Base-by-base conservation (phyloP, 1,140 invertebrate genomes). In the Spodoptera frugiperda region DNA sequence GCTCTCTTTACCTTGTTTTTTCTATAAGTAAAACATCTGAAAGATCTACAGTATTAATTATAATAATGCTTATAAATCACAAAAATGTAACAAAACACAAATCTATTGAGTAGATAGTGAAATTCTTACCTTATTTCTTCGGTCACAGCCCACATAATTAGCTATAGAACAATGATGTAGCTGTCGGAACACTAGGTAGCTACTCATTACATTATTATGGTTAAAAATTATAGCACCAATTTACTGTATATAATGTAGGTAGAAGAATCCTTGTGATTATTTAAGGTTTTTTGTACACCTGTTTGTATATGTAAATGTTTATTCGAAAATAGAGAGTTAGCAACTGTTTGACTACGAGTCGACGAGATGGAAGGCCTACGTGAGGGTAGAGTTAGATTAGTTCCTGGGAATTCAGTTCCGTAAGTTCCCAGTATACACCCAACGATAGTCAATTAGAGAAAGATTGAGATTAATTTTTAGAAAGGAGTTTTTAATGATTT, bases 361-460 rank as follows among this genome's bases (percentile, higher is more conserved):
- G 77, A 77, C 46, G 53, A 76, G 72, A 83, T 70, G 78, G 75
- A 79, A 89, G 87, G 88, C 87, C 89, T 91, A 90, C 83, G 81
- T 82, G 78, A 70, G 82, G 82, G 84, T 83, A 82, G 78, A 75
- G 57, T 84, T 91, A 91, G 85, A 81, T 84, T 91, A 93, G 91
- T 88, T 79, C 76, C 87, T 88, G 91, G 75, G 90, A 84, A 78
- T 78, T 59, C 21, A 73, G 76, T 78, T 68, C 59, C 39, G 57
- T 61, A 76, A 14, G 77, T 86, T 88, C 88, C 88, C 92, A 86
- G 89, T 88, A 87, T 90, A 89, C 89, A 92, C 92, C 92, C 92
- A 93, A 93, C 92, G 92, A 93, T 93, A 93, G 92, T 93, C 92
- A 93, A 93, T 93, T 93, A 93, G 89, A 77, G 73, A 89, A 84